These are phyloP conservation scores for Parazoanthus atlanticus DNA, from an alignment of 92 coral and sea anemone species.

Conservation along the genomic window DNA sequence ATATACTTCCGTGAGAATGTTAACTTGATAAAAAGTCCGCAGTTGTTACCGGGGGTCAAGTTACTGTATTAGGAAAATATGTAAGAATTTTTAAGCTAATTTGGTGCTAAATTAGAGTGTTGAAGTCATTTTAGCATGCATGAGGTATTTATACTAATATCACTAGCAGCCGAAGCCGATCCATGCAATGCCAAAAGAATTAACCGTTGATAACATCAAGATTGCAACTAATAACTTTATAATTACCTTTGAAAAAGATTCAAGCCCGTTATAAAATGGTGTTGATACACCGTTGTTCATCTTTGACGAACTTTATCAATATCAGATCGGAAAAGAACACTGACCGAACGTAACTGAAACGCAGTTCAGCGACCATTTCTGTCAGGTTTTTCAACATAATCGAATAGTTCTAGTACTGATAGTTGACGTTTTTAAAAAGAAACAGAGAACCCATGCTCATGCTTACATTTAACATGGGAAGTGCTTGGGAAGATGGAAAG, in stretches of 20 bases:
- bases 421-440: no score
- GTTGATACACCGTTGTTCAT: background rate
- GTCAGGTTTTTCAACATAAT: background rate
- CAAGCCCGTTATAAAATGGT: background rate
- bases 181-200: background rate
- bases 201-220: background rate
- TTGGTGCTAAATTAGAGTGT: background rate
- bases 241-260: no score
- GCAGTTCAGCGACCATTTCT: background rate
- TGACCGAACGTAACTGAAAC: background rate
- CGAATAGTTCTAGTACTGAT: background rate
- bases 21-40: no score
- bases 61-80: background rate
- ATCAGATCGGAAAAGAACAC: background rate
- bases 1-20: no score
- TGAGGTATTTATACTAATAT: background rate
- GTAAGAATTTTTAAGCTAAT: background rate
- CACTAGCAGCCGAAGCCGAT: background rate
- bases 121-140: background rate
- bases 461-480: no score
- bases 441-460: no score
- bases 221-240: no score
- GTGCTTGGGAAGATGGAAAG: no score
- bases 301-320: background rate
- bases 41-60: no score